These are phyloP conservation scores for Silurus aristotelis DNA, from an alignment of 2,797 vertebrate genomes.

Conservation along the genomic window DNA sequence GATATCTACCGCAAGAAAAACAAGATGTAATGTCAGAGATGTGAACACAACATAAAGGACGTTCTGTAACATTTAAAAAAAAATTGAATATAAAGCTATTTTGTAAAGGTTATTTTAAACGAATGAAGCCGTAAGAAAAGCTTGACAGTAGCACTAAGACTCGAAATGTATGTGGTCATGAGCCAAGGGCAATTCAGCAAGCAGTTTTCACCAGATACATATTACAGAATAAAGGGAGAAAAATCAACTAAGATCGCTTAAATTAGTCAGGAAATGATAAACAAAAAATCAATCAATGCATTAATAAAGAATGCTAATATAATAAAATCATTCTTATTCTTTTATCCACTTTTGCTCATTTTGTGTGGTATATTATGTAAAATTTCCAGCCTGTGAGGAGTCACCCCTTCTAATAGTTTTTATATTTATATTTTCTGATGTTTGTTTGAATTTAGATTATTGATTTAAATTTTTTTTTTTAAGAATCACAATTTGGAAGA, in stretches of 20 bases:
- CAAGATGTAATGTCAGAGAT: constrained; percentile 19
- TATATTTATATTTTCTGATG: not conserved
- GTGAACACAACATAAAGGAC: constrained; percentile 26
- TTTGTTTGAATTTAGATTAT: too few relatives aligned
- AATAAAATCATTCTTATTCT: not conserved
- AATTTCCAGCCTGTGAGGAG: not conserved
- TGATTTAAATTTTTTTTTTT: not conserved
- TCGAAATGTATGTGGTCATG: constrained; percentile 64
- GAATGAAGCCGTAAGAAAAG: not conserved
- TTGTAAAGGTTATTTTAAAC: not conserved
- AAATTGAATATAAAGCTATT: not conserved
- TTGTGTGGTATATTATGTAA: not conserved
- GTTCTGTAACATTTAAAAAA: not conserved
- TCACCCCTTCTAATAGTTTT: not conserved
- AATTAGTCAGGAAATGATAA: not conserved
- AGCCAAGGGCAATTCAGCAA: constrained; percentile 70
- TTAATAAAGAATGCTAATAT: not conserved
- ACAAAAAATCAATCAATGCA: not conserved
- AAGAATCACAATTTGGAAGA: not conserved
- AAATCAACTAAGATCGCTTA: not conserved
- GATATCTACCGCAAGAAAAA: constrained; percentile 32
- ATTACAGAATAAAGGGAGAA: not conserved
- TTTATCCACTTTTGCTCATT: not conserved
- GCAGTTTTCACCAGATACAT: constrained; percentile 42
- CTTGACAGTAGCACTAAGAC: constrained; percentile 50